Evolutionary conservation across 2,113 vertebrate species (phyloP).

Genomic region (Phasianus colchicus): DNA sequence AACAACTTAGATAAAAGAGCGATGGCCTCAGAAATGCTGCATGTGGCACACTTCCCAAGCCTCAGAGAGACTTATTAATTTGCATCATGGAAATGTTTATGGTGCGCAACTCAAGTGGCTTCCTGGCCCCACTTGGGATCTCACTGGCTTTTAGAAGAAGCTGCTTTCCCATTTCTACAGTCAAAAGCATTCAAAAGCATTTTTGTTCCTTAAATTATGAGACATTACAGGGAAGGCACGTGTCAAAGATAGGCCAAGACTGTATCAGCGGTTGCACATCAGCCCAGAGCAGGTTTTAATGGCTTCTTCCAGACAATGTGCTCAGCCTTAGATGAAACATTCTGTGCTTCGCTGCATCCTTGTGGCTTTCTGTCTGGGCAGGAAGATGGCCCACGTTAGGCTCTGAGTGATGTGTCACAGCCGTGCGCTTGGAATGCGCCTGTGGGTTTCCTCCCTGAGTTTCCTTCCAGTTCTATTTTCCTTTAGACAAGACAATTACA

Average conservation of each 20-base stretch:
- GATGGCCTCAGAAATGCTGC: constrained; percentile 38
- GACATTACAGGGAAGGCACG: neutral
- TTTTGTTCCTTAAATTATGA: neutral
- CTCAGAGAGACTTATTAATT: constrained; percentile 53
- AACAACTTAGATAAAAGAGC: constrained; percentile 65
- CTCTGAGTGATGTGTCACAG: neutral
- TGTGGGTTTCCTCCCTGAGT: neutral
- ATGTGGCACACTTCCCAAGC: constrained; percentile 57
- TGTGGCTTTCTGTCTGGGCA: neutral
- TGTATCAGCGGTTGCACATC: neutral
- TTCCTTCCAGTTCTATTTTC: neutral
- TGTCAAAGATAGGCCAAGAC: neutral
- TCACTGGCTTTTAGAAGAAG: neutral
- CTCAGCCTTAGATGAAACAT: neutral
- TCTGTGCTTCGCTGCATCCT: neutral
- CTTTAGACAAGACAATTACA: neutral
- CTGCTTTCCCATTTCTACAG: neutral
- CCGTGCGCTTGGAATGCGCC: accelerated
- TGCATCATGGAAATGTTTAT: constrained; percentile 1
- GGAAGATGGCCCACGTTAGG: neutral
- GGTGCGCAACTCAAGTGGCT: constrained; percentile 41
- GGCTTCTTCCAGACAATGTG: neutral
- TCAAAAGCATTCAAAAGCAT: neutral
- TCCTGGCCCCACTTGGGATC: constrained; percentile 32
- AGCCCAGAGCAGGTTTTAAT: neutral